Evolutionary conservation across 2,797 vertebrate species (phyloP).

Genomic region (Triplophysa yarkandensis): DNA sequence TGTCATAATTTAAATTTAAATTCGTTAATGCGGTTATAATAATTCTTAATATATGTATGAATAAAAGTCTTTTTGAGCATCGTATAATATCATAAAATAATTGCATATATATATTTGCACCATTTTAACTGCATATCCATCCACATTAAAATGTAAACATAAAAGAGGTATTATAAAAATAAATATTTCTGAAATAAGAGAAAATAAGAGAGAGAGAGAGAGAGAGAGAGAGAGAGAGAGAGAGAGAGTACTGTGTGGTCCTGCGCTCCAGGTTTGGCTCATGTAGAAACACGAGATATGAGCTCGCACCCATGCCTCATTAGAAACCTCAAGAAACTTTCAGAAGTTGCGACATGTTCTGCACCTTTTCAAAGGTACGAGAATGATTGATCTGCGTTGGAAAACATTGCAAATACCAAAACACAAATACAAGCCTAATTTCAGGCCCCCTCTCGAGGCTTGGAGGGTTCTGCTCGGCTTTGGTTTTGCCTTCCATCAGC

Average conservation of each 20-base stretch:
- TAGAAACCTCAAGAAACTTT: constrained; percentile 57
- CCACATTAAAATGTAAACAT: too few species aligned
- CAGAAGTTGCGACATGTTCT: constrained; percentile 53
- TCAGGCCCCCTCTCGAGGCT: not conserved
- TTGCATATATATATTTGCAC: too few species aligned
- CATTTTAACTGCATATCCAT: too few species aligned
- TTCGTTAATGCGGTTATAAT: too few species aligned
- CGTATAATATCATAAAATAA: too few species aligned
- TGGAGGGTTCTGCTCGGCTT: not conserved
- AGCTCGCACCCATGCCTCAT: constrained; percentile 54
- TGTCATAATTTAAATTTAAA: too few species aligned
- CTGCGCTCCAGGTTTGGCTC: constrained; percentile 39
- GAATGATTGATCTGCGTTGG: constrained; percentile 42
- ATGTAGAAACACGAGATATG: constrained; percentile 61
- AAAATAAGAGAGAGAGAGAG: not conserved
- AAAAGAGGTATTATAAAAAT: too few species aligned
- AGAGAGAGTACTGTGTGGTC: constrained; percentile 58
- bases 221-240: not conserved
- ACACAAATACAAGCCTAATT: not conserved
- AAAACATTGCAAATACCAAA: constrained; percentile 4
- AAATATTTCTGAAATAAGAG: constrained; percentile 1
- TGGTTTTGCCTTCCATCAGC: constrained; percentile 36
- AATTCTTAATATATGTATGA: too few species aligned
- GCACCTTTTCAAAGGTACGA: constrained; percentile 49
- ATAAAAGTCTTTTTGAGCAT: too few species aligned